Conservation (phyloP, 2,888 invertebrate species). For the Cephus nigrinus region DNA sequence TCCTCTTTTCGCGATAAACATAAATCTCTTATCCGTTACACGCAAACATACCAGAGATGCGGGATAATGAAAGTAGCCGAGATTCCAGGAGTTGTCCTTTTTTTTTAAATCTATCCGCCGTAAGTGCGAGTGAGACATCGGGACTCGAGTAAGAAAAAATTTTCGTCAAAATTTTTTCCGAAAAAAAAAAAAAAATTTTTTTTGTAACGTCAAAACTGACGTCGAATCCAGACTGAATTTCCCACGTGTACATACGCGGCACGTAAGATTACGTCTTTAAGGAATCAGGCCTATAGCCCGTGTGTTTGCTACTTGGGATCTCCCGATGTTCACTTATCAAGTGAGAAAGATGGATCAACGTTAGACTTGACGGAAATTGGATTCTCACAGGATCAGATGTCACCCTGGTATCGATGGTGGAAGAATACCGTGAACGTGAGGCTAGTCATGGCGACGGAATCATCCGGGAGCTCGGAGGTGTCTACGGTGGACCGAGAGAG, state of each 20-base stretch:
- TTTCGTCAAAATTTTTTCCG: not conserved
- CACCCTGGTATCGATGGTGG: conserved; percentile 79
- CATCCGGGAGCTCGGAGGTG: conserved; percentile 26
- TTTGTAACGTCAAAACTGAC: not conserved
- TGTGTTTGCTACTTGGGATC: not conserved
- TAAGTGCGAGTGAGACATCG: not conserved
- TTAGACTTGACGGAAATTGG: not conserved
- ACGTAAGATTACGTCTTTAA: not conserved
- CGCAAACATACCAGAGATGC: not conserved
- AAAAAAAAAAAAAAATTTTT: too few species aligned
- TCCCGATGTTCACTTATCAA: not conserved
- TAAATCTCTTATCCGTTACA: not conserved
- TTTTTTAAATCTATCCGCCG: not conserved
- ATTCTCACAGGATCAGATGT: conserved; percentile 70
- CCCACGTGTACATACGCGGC: too few species aligned
- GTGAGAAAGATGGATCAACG: not conserved
- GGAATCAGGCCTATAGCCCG: not conserved
- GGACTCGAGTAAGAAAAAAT: too few species aligned
- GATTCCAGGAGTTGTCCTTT: not conserved
- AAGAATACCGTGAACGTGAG: conserved; percentile 74
- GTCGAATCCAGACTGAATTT: not conserved
- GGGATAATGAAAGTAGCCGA: not conserved
- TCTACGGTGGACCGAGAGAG: conserved; percentile 5
- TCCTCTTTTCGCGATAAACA: not conserved
- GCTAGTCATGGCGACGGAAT: conserved; percentile 70